Base-by-base conservation (phyloP, 2,888 invertebrate species). In the Onthophagus sagittarius region DNA sequence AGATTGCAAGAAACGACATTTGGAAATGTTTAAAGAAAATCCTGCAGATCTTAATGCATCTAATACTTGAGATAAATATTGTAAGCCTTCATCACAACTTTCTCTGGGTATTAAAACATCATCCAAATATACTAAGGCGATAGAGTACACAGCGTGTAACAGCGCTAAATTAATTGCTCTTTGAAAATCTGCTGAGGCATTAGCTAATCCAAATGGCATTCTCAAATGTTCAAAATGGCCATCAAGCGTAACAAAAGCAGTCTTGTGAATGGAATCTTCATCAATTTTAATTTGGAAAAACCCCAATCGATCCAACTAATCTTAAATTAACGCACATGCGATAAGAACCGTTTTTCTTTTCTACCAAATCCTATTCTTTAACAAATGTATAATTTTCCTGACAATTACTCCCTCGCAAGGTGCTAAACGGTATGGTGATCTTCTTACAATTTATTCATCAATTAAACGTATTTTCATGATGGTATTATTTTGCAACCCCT, bases 221-320 rank as follows among this genome's bases (percentile, higher is more conserved):
- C 79, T 72, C 5, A 79, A 69, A 69, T 80, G 82, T 76, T 84
- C 81, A 70, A 78, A 84, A 4, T 82, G 77, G 63, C 82, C 23
- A 23, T 23, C 23, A 2, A 3, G 23, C 23, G 23, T 23, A 23
- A 23, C 23, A 23, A 23, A 23, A 80, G 76, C 77, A 0, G 77
- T 80, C 65, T 77, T 80, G 2, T 75, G 53, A 53, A 77, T 75
- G 4, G 77, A 76, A 15, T 76, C 76, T 15, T 69, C 74, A n/a
- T 76, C 72, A 75, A 82, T 79, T 0, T 80, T 80, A n/a, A 84
- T 82, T 71, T 84, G 83, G 69, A 79, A 77, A 74, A 79, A 80
- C 2, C 23, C 23, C 23, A 23, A 3, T 23, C 23, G 23, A 23
- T 23, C 23, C 23, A 23, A 3, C 23, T 23, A 3, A 23, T 23